Evolutionary conservation across 64 coral and sea anemone genomes (phyloP).

Genomic region (Stichodactyla helianthus): DNA sequence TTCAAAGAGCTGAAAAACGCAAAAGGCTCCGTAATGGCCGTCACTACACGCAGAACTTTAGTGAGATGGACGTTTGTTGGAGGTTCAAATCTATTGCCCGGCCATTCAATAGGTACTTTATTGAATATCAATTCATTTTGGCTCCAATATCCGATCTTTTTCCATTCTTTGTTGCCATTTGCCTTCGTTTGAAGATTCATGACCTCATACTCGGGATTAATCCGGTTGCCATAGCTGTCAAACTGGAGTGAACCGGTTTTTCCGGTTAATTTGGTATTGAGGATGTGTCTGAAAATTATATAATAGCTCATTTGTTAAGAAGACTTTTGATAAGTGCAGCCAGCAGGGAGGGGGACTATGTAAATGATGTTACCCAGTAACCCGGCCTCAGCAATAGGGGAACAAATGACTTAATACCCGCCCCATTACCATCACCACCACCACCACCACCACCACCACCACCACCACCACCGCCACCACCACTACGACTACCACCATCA

Average conservation of each 20-base stretch:
- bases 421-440: no score
- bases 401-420: no score
- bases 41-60: constrained; percentile 3
- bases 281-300: background rate
- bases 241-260: constrained; percentile 26
- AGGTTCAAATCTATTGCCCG: background rate
- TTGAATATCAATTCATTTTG: background rate
- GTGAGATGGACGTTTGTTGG: background rate
- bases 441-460: no score
- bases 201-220: constrained; percentile 34
- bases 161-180: constrained; percentile 13
- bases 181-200: constrained; percentile 23
- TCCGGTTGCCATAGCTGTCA: constrained; percentile 30
- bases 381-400: no score
- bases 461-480: no score
- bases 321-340: background rate
- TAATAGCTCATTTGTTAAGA: background rate
- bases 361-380: no score
- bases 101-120: constrained; percentile 11
- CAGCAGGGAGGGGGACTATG: no score
- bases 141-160: constrained; percentile 23
- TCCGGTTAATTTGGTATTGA: background rate
- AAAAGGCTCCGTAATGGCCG: constrained; percentile 36
- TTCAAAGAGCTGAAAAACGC: constrained; percentile 14
- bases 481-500: no score